Percentiles rank a stretch among this genome's conserved stretches.
phyloP scores from a whole-genome alignment of 1,140 invertebrate genomes.

The Magallana gigas region DNA sequence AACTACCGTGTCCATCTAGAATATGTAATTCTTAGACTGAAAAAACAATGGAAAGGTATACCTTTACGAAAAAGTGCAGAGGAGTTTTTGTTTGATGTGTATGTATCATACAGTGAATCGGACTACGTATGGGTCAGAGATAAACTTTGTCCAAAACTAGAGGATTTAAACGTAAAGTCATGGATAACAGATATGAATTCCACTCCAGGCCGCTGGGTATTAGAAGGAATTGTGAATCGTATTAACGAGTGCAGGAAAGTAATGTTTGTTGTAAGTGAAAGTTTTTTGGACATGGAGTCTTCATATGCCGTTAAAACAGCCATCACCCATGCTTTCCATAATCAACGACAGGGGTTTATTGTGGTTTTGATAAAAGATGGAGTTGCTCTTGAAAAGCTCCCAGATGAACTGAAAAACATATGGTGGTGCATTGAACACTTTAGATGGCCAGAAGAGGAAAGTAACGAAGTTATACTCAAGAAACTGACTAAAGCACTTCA shows the following conservation, averaged over 20 bases:
- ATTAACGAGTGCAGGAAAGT: too few relatives aligned
- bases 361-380: not conserved
- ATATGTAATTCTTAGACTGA: not conserved
- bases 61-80: not conserved
- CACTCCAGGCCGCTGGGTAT: too few relatives aligned
- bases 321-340: not conserved
- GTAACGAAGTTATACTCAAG: not conserved
- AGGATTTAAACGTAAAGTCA: too few relatives aligned
- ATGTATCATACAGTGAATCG: not conserved
- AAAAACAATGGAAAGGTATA: not conserved
- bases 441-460: too few relatives aligned
- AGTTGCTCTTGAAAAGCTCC: too few relatives aligned
- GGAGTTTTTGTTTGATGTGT: not conserved
- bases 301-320: not conserved
- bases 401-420: too few relatives aligned
- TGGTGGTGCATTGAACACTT: too few relatives aligned
- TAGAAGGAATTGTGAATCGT: too few relatives aligned
- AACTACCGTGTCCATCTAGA: not conserved
- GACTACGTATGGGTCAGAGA: not conserved
- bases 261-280: too few relatives aligned
- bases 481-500: not conserved
- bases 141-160: not conserved
- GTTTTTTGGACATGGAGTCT: not conserved
- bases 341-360: not conserved
- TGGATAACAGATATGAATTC: too few relatives aligned